A percentile compares a stretch with the other conserved stretches of the same genome.
phyloP scores from a whole-genome alignment of 2,797 vertebrate genomes.

The Distichodus sexfasciatus region DNA sequence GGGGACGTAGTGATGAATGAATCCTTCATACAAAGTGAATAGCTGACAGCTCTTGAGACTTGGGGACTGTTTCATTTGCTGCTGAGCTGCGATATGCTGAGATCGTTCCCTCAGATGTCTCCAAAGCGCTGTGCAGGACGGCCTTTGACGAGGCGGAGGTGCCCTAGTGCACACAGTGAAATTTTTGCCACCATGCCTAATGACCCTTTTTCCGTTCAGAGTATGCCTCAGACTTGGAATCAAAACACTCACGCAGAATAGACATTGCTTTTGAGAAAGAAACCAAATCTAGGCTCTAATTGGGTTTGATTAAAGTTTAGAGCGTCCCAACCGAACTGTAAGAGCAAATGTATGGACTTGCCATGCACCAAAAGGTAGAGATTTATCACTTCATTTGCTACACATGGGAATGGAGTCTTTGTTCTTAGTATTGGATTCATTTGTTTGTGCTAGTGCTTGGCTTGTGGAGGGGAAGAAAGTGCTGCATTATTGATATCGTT shows the following conservation, averaged over 20 bases:
- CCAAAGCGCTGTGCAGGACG: conserved; percentile 44
- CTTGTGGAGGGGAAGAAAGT: conserved; percentile 57
- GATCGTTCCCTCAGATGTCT: conserved; percentile 70
- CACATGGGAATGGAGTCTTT: conserved; percentile 39
- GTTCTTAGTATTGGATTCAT: conserved; percentile 54
- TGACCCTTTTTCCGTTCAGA: conserved; percentile 38
- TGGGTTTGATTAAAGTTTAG: too few species aligned
- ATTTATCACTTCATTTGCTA: not conserved
- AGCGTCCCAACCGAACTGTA: too few species aligned
- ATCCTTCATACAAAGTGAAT: conserved; percentile 73
- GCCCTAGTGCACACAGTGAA: conserved; percentile 33
- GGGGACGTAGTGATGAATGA: conserved; percentile 72
- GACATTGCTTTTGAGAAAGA: too few species aligned
- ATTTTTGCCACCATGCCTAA: conserved; percentile 52
- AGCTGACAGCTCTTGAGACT: conserved; percentile 68
- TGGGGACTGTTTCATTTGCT: conserved; percentile 69
- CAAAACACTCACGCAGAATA: not conserved
- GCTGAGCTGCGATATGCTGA: conserved; percentile 58
- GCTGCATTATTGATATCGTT: conserved; percentile 63
- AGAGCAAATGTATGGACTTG: too few species aligned
- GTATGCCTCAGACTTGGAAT: not conserved
- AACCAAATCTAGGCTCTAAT: too few species aligned
- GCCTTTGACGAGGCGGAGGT: conserved; percentile 56
- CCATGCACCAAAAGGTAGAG: not conserved
- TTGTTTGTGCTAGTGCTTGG: conserved; percentile 41